Evolutionary conservation across 2,888 invertebrate species (phyloP), one percentile per base, ranked within the genome.

Genomic region (Piscicola geometra): DNA sequence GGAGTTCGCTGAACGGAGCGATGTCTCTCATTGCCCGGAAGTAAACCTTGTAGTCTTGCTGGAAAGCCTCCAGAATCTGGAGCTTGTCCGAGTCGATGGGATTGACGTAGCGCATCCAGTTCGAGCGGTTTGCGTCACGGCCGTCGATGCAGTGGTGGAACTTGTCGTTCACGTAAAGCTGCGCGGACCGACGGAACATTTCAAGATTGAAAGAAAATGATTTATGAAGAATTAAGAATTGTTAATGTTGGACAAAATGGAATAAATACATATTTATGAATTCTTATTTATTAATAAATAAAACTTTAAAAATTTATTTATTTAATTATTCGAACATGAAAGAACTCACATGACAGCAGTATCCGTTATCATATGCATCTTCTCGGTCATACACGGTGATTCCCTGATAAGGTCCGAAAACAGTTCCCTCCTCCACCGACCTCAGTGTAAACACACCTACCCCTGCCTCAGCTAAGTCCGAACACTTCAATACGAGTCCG

Each of bases 21-120:
- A 99, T 95, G 69, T 90, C 89, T 83, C 90, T 93, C 84, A 94
- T 93, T 56, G 98, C 96, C 89, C 97, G 98, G 88, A 99, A 98
- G 88, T 94, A 98, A 84, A 99, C 96, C 87, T 95, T 92, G 88
- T 92, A 93, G 88, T 94, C 87, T 28, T 85, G 81, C 81, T 83
- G 82, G 86, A 96, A 98, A 77, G 98, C 98, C 78, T 98, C 94
- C 83, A 99, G 90, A 86, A 98, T 99, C 90, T 98, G 97, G 78
- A 92, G 91, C 82, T 92, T 91, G 73, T 92, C 90, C 76, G 93
- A 92, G 85, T 93, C 93, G 30, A 97, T 95, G 30, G 95, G 94
- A 82, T 94, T 94, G 78, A 99, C 97, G 86, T 93, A 97, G 81
- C 96, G 90, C 96, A 99, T 98, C 98, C 98, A 99, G 88, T 98